These are phyloP conservation scores for Magallana angulata DNA, from an alignment of 1,140 invertebrate species.

Conservation along the genomic window DNA sequence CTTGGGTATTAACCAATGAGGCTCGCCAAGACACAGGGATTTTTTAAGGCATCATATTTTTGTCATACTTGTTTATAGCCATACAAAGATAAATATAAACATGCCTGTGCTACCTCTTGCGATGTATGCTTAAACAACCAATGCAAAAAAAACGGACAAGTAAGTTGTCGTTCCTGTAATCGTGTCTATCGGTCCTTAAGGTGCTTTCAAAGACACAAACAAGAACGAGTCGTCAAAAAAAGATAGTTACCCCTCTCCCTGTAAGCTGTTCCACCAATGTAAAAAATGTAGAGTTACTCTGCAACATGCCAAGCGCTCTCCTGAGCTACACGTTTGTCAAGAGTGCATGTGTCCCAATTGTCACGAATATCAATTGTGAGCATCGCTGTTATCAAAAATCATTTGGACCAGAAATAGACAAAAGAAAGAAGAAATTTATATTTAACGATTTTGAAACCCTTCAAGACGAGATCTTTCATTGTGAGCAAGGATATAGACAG, in stretches of 20 bases:
- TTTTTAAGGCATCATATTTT: slow-evolving; percentile 42
- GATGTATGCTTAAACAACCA: slow-evolving; percentile 2
- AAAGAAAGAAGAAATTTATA: slow-evolving; percentile 31
- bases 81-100: slow-evolving; percentile 35
- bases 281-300: slow-evolving; percentile 36
- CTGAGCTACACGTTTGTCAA: slow-evolving; percentile 34
- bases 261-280: slow-evolving; percentile 36
- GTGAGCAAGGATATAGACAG: not conserved
- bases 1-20: slow-evolving; percentile 25
- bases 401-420: not conserved
- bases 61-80: slow-evolving; percentile 46
- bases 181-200: slow-evolving; percentile 25
- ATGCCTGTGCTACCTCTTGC: slow-evolving; percentile 39
- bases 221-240: not conserved
- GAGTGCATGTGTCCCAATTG: slow-evolving; percentile 44
- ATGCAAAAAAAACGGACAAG: not conserved
- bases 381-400: slow-evolving; percentile 44
- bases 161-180: slow-evolving; percentile 34
- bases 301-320: not conserved
- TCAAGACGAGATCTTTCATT: slow-evolving; percentile 28
- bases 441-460: slow-evolving; percentile 47
- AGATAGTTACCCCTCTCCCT: not conserved
- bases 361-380: slow-evolving; percentile 17
- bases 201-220: slow-evolving; percentile 31
- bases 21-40: slow-evolving; percentile 32